Evolutionary conservation across 37 sponge, comb jelly and placozoan genomes (phyloP).

Genomic region (Lycopodina hypogea): DNA sequence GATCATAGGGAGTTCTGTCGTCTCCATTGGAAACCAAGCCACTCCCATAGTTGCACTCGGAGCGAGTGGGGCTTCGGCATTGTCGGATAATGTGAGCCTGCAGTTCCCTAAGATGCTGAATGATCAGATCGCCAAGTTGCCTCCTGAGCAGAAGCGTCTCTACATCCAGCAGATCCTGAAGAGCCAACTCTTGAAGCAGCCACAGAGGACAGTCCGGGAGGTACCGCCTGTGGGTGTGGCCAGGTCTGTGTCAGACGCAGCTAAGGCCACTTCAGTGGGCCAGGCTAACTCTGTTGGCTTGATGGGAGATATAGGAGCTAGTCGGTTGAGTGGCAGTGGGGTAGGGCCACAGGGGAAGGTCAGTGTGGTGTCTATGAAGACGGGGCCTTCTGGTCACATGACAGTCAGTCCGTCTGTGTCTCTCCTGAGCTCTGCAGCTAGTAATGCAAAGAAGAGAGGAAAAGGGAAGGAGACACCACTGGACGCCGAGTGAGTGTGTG

Average conservation of each 20-base stretch:
- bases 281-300: neutral
- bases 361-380: slow-evolving; percentile 30
- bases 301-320: neutral
- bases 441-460: slow-evolving; percentile 12
- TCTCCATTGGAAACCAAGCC: neutral
- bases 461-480: slow-evolving; percentile 2
- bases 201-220: slow-evolving; percentile 20
- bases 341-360: neutral
- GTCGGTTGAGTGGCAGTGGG: neutral
- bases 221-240: slow-evolving; percentile 1
- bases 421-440: neutral
- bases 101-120: slow-evolving; percentile 7
- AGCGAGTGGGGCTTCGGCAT: no score
- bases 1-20: neutral
- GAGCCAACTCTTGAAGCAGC: slow-evolving; percentile 5
- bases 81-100: neutral
- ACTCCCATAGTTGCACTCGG: neutral
- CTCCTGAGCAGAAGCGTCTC: slow-evolving; percentile 35
- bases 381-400: neutral
- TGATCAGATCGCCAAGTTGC: slow-evolving; percentile 35
- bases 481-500: slow-evolving; percentile 20
- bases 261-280: neutral
- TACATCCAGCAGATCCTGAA: slow-evolving; percentile 31
- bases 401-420: neutral
- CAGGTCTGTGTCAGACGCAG: neutral